Conservation (phyloP, 2,888 invertebrate genomes). For the Apotomis betuletana region DNA sequence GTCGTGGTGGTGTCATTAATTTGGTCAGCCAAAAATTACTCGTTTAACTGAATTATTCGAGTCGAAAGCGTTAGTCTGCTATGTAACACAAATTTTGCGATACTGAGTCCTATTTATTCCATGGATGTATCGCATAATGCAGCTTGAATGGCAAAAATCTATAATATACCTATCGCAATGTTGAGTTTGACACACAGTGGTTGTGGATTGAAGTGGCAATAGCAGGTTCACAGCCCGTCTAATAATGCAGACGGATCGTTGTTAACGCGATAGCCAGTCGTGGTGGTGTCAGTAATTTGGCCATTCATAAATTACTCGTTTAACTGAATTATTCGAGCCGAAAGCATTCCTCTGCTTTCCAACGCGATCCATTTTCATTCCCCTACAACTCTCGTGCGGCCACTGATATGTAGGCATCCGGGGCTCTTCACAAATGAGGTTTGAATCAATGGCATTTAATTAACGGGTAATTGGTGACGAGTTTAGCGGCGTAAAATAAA, state of each 20-base stretch:
- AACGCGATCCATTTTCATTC: conserved; percentile 68
- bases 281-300: conserved; percentile 78
- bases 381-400: conserved; percentile 59
- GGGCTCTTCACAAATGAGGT: conserved; percentile 71
- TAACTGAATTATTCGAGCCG: conserved; percentile 81
- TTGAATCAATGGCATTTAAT: conserved; percentile 72
- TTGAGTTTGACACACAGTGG: too few species aligned
- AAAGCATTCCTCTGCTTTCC: conserved; percentile 76
- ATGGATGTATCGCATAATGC: too few species aligned
- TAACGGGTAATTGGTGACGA: conserved; percentile 53
- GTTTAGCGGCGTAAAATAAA: conserved; percentile 36
- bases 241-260: conserved; percentile 48
- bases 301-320: conserved; percentile 81
- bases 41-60: too few species aligned
- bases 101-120: too few species aligned
- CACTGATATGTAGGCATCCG: conserved; percentile 66
- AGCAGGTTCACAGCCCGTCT: conserved; percentile 30
- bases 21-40: too few species aligned
- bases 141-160: too few species aligned
- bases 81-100: too few species aligned
- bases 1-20: too few species aligned
- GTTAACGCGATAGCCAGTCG: conserved; percentile 59
- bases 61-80: too few species aligned
- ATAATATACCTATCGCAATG: too few species aligned
- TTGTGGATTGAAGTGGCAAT: neutral